phyloP scores from a whole-genome alignment of 2,888 invertebrate genomes.

The Heliconius charithonia region DNA sequence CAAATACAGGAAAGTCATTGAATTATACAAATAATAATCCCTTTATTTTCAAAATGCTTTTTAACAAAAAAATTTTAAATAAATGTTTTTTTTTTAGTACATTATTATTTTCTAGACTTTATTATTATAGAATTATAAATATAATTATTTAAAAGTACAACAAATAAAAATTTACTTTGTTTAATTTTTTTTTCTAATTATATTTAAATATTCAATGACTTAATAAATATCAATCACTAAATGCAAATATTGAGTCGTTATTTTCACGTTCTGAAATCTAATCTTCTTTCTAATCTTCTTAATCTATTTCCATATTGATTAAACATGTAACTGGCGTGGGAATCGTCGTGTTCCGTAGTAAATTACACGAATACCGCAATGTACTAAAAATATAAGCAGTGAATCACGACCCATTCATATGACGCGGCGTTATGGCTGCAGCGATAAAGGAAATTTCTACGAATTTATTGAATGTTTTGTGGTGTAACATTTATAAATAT shows the following conservation, averaged over 20 bases:
- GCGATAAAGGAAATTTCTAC: constrained; percentile 59
- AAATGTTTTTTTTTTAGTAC: no score
- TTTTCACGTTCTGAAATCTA: constrained; percentile 23
- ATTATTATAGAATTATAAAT: no score
- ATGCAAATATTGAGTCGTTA: constrained; percentile 4
- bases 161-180: not conserved
- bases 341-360: constrained; percentile 72
- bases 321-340: constrained; percentile 61
- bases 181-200: not conserved
- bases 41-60: no score
- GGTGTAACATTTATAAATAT: constrained; percentile 12
- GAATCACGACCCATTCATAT: constrained; percentile 76
- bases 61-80: no score
- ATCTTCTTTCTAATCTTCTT: no score
- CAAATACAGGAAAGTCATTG: not conserved
- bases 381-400: constrained; percentile 72
- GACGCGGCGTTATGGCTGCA: constrained; percentile 64
- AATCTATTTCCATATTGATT: constrained; percentile 48
- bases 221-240: not conserved
- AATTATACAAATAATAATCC: no score
- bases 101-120: no score
- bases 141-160: no score
- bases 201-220: not conserved
- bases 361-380: constrained; percentile 65
- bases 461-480: constrained; percentile 53